Conservation (phyloP, 2,113 vertebrate genomes). For the Kryptolebias marmoratus region DNA sequence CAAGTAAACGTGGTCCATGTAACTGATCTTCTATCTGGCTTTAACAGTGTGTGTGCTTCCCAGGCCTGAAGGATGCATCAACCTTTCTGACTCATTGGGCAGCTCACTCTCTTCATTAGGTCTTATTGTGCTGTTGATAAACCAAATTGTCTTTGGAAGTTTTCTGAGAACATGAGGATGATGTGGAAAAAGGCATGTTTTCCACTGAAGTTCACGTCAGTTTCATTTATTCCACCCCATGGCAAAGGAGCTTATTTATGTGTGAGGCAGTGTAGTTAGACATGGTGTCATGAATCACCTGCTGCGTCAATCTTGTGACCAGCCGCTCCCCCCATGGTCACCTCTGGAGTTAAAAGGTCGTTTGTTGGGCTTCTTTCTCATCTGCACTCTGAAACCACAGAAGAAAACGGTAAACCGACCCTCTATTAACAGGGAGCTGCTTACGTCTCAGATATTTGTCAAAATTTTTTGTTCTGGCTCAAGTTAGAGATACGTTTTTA, state of each 20-base stretch:
- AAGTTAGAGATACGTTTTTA: no score
- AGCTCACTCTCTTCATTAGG: conserved; percentile 61
- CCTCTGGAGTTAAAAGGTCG: conserved; percentile 58
- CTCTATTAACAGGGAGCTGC: conserved; percentile 11
- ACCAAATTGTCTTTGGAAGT: conserved; percentile 33
- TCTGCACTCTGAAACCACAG: conserved; percentile 11
- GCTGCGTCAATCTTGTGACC: conserved; percentile 59
- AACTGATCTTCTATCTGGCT: conserved; percentile 70
- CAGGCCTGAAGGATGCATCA: conserved; percentile 55
- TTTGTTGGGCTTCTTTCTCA: conserved; percentile 39
- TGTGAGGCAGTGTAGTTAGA: conserved; percentile 59
- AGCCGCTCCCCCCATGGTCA: conserved; percentile 24
- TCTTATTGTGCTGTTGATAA: conserved; percentile 53
- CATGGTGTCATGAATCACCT: conserved; percentile 61
- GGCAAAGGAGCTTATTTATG: conserved; percentile 51
- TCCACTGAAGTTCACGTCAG: conserved; percentile 59
- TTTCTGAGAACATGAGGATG: conserved; percentile 7
- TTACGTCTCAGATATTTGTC: background rate
- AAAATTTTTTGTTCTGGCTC: background rate
- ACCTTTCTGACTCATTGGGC: conserved; percentile 70
- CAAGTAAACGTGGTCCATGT: conserved; percentile 49
- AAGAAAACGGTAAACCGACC: conserved; percentile 42
- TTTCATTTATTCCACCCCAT: conserved; percentile 48
- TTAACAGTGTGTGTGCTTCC: conserved; percentile 52
- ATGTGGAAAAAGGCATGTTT: conserved; percentile 45